These are phyloP conservation scores for Echeneis naucrates DNA, from an alignment of 2,797 vertebrate genomes.

Conservation along the genomic window DNA sequence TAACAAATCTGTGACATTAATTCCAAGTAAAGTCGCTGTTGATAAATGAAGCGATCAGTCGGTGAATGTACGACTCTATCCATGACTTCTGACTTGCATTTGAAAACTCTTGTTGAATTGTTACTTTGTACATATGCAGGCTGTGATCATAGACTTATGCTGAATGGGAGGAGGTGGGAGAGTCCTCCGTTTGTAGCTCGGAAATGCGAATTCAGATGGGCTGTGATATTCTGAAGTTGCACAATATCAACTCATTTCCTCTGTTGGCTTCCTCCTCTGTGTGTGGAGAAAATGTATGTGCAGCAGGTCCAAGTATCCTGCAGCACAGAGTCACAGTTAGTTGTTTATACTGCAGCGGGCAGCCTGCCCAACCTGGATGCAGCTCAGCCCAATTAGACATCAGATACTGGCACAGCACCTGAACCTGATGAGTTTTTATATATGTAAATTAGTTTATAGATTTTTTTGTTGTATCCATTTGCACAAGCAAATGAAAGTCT, in stretches of 20 bases:
- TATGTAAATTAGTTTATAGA: conserved; percentile 1
- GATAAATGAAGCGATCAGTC: background rate
- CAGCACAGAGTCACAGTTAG: conserved; percentile 4
- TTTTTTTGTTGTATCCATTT: background rate
- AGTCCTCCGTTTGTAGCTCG: background rate
- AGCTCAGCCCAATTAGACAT: conserved; percentile 15
- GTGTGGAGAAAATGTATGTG: background rate
- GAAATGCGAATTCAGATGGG: background rate
- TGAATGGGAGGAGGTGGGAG: background rate
- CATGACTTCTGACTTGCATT: background rate
- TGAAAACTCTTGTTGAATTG: background rate
- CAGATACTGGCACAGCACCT: conserved; percentile 18
- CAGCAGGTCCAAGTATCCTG: background rate
- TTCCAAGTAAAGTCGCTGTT: background rate
- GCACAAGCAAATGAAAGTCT: no score
- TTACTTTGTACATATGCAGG: no score
- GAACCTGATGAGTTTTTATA: conserved; percentile 15
- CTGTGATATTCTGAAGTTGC: background rate
- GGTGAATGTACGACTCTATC: background rate
- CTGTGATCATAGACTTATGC: background rate
- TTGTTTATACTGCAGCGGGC: conserved; percentile 5
- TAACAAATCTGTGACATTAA: no score
- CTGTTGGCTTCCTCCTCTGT: background rate
- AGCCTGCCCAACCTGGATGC: conserved; percentile 20
- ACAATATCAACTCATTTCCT: background rate